phyloP scores from a whole-genome alignment of 2,113 vertebrate genomes.

The Euleptes europaea region DNA sequence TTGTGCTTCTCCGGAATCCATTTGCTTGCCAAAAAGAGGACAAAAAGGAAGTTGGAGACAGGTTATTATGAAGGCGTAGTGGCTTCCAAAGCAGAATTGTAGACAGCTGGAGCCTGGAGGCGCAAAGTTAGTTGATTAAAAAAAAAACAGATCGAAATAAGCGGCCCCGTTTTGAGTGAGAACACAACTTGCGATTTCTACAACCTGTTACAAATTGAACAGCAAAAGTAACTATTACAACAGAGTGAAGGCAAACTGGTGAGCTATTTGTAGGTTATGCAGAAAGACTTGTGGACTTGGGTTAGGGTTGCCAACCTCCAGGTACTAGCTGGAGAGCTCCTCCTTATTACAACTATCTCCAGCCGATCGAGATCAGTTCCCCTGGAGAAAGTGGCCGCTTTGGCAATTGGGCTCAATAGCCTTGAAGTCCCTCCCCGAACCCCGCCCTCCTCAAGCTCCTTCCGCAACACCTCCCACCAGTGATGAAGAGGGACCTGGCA shows the following conservation, averaged over 20 bases:
- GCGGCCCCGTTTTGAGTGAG: not conserved
- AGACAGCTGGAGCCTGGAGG: not conserved
- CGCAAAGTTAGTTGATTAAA: not conserved
- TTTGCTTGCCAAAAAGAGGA: not conserved
- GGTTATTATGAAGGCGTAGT: slow-evolving; percentile 36
- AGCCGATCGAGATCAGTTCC: too few relatives aligned
- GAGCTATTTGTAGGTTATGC: not conserved
- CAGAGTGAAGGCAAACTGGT: not conserved
- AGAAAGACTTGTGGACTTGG: too few relatives aligned
- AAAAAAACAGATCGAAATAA: not conserved
- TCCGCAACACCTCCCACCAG: too few relatives aligned
- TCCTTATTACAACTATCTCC: too few relatives aligned
- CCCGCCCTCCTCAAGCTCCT: too few relatives aligned
- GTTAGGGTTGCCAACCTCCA: too few relatives aligned
- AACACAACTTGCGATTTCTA: not conserved
- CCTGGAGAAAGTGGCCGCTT: too few relatives aligned
- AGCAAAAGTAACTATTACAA: not conserved
- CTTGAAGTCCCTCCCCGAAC: too few relatives aligned
- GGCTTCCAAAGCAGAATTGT: slow-evolving; percentile 25
- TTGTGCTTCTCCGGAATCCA: not conserved
- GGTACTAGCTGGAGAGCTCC: too few relatives aligned
- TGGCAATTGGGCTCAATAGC: too few relatives aligned
- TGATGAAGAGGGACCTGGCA: too few relatives aligned
- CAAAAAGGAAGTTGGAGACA: slow-evolving; percentile 17
- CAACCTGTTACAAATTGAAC: not conserved